A percentile compares a stretch with the other conserved stretches of the same genome.
Evolutionary conservation across 2,797 vertebrate genomes (phyloP).

Genomic region (Forpus xanthops): DNA sequence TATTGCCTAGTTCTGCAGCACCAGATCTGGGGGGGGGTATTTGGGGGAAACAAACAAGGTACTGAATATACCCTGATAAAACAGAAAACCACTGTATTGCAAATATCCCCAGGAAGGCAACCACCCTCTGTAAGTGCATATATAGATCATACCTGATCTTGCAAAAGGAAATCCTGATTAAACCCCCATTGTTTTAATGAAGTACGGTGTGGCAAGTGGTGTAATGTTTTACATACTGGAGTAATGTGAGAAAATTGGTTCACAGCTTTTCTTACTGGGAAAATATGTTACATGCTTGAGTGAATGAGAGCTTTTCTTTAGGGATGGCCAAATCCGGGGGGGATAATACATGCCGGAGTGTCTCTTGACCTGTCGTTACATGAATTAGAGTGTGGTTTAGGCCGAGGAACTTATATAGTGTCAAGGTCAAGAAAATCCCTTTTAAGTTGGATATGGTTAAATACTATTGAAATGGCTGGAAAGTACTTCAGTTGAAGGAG

Average conservation of each 20-base stretch:
- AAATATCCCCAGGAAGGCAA: not conserved
- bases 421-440: not conserved
- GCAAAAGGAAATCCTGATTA: not conserved
- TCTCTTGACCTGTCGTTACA: not conserved
- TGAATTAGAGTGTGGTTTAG: not conserved
- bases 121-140: too few relatives aligned
- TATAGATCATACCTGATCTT: not conserved
- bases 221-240: not conserved
- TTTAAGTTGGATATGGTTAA: not conserved
- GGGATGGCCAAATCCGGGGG: not conserved
- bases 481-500: not conserved
- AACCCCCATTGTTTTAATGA: not conserved
- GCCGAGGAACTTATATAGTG: not conserved
- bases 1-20: not conserved
- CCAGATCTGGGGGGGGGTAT: not conserved
- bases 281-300: not conserved
- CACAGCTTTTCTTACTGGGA: not conserved
- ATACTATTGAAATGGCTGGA: not conserved
- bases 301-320: not conserved
- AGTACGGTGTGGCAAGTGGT: not conserved
- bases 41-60: not conserved
- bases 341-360: not conserved
- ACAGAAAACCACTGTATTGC: not conserved
- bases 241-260: not conserved
- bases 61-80: not conserved